phyloP scores from a whole-genome alignment of 2,888 invertebrate species.

The Agriotes lineatus region DNA sequence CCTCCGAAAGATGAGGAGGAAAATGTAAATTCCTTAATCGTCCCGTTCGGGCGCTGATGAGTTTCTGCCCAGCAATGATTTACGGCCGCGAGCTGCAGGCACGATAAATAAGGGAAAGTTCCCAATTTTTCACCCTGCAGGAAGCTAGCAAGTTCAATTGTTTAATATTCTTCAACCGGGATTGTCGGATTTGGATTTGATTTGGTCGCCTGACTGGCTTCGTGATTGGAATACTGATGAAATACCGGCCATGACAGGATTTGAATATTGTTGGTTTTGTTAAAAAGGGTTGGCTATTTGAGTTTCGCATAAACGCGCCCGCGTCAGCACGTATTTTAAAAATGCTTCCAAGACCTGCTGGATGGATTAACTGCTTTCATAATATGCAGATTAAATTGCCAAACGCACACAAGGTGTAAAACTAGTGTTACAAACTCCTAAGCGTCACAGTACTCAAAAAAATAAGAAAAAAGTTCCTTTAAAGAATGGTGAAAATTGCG shows the following conservation, averaged over 20 bases:
- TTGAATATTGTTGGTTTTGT: constrained; percentile 35
- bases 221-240: constrained; percentile 61
- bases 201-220: constrained; percentile 60
- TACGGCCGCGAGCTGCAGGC: no score
- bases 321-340: constrained; percentile 8
- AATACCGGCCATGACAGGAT: constrained; percentile 27
- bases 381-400: constrained; percentile 8
- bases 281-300: constrained; percentile 32
- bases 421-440: no score
- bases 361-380: constrained; percentile 14
- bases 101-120: not conserved
- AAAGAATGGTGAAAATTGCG: no score
- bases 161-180: constrained; percentile 58
- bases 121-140: not conserved
- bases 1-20: no score
- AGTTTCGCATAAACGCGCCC: constrained; percentile 23
- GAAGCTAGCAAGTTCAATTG: constrained; percentile 43
- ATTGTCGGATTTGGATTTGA: constrained; percentile 62
- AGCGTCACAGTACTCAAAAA: no score
- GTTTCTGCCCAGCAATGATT: no score
- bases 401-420: no score
- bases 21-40: no score
- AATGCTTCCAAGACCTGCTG: constrained; percentile 3
- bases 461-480: no score
- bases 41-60: no score